Conservation (phyloP, 2,888 invertebrate species). For the Hyppa rectilinea region DNA sequence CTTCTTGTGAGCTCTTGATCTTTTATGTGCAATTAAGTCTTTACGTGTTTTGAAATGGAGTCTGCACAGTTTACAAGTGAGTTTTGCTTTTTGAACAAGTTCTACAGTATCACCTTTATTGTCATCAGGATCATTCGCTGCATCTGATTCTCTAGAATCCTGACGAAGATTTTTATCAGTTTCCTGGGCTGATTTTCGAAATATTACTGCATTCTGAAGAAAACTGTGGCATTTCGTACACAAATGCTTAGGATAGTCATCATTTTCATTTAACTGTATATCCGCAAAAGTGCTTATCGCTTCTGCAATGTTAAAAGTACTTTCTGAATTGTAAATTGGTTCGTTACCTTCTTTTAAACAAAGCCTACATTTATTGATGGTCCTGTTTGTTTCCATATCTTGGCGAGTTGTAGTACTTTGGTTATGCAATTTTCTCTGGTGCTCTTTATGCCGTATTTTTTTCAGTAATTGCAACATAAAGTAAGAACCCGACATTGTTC, state of each 20-base stretch:
- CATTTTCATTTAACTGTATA: conserved; percentile 72
- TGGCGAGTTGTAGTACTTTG: not conserved
- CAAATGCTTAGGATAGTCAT: conserved; percentile 75
- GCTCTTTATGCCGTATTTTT: conserved; percentile 18
- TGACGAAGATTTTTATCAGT: conserved; percentile 69
- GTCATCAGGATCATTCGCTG: not conserved
- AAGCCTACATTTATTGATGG: conserved; percentile 73
- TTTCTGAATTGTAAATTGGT: conserved; percentile 71
- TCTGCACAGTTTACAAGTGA: conserved; percentile 56
- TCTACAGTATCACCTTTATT: conserved; percentile 13
- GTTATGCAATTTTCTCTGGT: conserved; percentile 3
- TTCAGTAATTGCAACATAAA: conserved; percentile 55
- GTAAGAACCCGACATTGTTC: conserved; percentile 52
- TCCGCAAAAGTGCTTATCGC: conserved; percentile 74
- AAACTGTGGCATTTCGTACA: conserved; percentile 74
- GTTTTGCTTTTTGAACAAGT: conserved; percentile 4
- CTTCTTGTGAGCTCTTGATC: conserved; percentile 64
- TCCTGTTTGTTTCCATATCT: not conserved
- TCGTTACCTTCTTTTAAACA: conserved; percentile 78
- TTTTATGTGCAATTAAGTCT: conserved; percentile 68
- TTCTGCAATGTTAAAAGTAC: conserved; percentile 70
- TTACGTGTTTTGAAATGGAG: conserved; percentile 61
- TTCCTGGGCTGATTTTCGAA: conserved; percentile 76
- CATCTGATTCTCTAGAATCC: conserved; percentile 32
- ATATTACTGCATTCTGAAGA: conserved; percentile 74